These are phyloP conservation scores for Euborellia annulipes DNA, from an alignment of 1,140 invertebrate species.

Conservation along the genomic window DNA sequence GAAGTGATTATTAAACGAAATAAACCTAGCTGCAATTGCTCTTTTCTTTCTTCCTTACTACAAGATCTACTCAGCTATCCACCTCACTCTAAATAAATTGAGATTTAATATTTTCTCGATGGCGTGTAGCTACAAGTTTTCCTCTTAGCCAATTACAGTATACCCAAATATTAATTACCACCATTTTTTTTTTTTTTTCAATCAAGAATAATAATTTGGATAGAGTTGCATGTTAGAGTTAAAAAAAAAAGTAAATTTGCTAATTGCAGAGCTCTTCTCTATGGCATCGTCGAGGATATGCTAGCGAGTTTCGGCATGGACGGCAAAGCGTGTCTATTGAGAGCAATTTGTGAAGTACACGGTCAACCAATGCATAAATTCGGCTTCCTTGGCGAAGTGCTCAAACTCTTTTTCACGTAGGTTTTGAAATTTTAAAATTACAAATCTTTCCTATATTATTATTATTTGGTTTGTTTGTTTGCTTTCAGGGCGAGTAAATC, in stretches of 20 bases:
- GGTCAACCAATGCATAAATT: conserved; percentile 52
- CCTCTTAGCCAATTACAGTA: no score
- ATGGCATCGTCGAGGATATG: conserved; percentile 56
- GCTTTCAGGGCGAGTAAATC: conserved; percentile 56
- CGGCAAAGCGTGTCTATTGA: conserved; percentile 60
- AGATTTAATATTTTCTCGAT: no score
- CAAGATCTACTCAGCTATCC: no score
- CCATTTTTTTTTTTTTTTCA: not conserved
- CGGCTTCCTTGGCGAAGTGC: conserved; percentile 59
- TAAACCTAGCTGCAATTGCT: no score
- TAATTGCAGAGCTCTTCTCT: conserved; percentile 46
- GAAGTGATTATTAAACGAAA: no score
- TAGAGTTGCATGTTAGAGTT: not conserved
- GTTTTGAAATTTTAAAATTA: conserved; percentile 20
- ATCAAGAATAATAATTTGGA: not conserved
- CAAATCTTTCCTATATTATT: conserved; percentile 2
- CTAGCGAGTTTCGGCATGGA: conserved; percentile 57
- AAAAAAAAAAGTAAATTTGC: not conserved
- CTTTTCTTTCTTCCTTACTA: no score
- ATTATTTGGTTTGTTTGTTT: conserved; percentile 3
- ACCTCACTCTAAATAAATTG: no score
- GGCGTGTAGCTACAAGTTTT: no score
- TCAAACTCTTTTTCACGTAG: conserved; percentile 67
- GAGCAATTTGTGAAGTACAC: conserved; percentile 73
- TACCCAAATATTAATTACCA: conserved; percentile 22